A percentile compares a stretch with the other conserved stretches of the same genome.
phyloP scores from a whole-genome alignment of 2,113 vertebrate species.

The Boulengeromyrus knoepffleri region DNA sequence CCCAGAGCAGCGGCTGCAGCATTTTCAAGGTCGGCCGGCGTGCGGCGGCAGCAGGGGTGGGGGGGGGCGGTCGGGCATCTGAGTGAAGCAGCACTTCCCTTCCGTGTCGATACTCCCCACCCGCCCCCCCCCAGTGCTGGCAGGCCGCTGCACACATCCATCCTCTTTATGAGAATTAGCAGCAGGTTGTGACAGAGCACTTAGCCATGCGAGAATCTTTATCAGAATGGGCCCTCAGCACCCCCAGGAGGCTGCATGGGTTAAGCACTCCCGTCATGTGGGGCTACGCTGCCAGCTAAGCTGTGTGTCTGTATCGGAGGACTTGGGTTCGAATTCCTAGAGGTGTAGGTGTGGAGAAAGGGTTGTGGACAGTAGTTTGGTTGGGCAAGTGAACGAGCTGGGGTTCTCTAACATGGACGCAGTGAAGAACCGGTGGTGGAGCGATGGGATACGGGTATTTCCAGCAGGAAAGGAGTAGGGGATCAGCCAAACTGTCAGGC shows the following conservation, averaged over 20 bases:
- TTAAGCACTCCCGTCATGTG: not conserved
- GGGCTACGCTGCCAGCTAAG: not conserved
- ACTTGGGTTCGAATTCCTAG: not conserved
- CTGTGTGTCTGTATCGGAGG: not conserved
- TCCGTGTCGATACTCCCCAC: not conserved
- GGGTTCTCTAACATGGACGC: not conserved
- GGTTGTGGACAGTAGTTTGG: no score
- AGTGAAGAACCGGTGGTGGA: not conserved
- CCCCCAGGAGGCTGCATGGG: not conserved
- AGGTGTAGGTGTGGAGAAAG: not conserved
- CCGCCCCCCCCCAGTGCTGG: not conserved
- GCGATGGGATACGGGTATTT: not conserved
- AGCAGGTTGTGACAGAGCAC: not conserved
- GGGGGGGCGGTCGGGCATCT: not conserved
- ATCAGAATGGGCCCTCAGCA: not conserved
- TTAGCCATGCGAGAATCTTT: not conserved
- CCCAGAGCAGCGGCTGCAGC: not conserved
- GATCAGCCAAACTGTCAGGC: not conserved
- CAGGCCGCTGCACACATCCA: not conserved
- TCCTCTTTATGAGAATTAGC: constrained; percentile 8
- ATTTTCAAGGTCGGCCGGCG: constrained; percentile 4
- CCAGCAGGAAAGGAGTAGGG: not conserved
- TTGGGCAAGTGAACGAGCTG: not conserved
- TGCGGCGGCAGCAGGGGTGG: not conserved
- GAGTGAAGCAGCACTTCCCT: not conserved